Conservation (phyloP, 2,797 vertebrate genomes). For the Peromyscus eremicus region DNA sequence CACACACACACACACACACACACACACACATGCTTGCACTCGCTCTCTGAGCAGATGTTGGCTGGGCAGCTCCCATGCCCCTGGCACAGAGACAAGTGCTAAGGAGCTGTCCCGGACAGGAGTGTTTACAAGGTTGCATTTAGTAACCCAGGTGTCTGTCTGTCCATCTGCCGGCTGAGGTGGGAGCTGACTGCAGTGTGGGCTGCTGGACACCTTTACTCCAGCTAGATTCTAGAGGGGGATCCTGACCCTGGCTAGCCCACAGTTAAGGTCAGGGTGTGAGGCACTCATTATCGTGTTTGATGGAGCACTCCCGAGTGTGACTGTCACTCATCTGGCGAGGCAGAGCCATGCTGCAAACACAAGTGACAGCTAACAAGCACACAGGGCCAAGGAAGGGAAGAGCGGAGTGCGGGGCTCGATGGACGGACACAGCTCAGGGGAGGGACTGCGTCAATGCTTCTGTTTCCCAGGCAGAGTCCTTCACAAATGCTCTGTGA, state of each 20-base stretch:
- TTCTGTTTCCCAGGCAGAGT: background rate
- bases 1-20: too few species aligned
- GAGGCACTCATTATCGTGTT: background rate
- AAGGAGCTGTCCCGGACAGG: background rate
- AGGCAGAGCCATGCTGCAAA: background rate
- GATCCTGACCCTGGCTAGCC: background rate
- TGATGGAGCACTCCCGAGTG: background rate
- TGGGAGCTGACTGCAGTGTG: background rate
- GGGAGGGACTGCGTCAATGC: background rate
- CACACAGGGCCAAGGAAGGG: background rate
- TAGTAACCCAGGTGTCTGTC: background rate
- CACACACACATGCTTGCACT: too few species aligned
- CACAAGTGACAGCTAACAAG: background rate
- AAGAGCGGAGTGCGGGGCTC: background rate
- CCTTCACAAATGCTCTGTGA: too few species aligned
- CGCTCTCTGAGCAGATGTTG: background rate
- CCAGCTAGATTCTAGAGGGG: background rate
- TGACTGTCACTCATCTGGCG: background rate
- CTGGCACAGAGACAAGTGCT: background rate
- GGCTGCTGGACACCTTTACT: background rate
- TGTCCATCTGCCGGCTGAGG: background rate
- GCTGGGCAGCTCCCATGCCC: rapidly evolving
- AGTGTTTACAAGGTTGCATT: background rate
- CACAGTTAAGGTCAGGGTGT: background rate
- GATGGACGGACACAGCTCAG: background rate